A percentile compares a stretch with the other conserved stretches of the same genome.
These are phyloP conservation scores for Lamprotornis superbus DNA, from an alignment of 2,113 vertebrate species.

Conservation along the genomic window DNA sequence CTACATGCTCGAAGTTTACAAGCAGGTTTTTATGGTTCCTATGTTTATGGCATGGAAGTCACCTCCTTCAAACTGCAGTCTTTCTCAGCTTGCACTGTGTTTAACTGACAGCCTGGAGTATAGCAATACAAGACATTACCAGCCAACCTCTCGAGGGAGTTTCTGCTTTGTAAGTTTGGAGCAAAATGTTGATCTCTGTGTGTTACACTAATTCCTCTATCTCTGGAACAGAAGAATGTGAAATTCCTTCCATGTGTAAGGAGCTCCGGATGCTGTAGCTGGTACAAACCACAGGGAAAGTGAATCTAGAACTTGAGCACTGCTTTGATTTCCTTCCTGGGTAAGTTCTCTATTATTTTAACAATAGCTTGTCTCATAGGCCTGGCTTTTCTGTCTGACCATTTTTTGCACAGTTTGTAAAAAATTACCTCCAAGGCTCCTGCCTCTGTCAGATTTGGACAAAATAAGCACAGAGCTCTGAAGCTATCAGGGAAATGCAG, in stretches of 20 bases:
- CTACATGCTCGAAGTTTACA: not conserved
- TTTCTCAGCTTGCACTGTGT: not conserved
- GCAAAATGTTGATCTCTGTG: not conserved
- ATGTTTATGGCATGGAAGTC: not conserved
- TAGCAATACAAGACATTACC: not conserved
- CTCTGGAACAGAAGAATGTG: not conserved
- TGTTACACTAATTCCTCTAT: not conserved
- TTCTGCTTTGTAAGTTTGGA: not conserved
- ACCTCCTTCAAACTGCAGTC: not conserved
- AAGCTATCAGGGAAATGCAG: not conserved
- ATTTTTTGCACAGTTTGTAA: not conserved
- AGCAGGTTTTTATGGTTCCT: not conserved
- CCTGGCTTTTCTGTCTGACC: not conserved
- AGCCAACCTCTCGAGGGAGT: not conserved
- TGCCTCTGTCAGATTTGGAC: not conserved
- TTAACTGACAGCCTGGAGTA: not conserved
- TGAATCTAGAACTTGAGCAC: not conserved
- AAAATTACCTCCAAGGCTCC: not conserved
- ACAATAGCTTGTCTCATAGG: not conserved
- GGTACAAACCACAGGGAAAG: not conserved
- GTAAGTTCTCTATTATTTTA: not conserved
- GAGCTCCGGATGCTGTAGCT: not conserved
- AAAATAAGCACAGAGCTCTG: not conserved
- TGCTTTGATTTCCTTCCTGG: not conserved
- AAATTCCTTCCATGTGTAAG: not conserved